Evolutionary conservation across 2,113 vertebrate species (phyloP).

Genomic region (Corythaeola cristata): DNA sequence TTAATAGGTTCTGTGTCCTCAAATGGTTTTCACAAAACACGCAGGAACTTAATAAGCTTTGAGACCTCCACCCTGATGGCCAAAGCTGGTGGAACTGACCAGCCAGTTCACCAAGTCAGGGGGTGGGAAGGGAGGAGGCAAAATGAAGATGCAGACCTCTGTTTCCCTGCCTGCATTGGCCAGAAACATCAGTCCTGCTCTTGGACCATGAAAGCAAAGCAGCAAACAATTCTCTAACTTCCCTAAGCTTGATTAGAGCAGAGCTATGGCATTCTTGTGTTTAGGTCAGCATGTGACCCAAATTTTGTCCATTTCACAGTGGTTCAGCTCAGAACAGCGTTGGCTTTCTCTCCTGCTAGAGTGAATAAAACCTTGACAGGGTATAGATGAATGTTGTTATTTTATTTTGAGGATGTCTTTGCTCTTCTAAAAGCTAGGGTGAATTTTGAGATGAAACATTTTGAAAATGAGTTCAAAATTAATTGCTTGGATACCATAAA

Average conservation of each 20-base stretch:
- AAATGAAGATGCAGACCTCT: not conserved
- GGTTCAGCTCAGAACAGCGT: not conserved
- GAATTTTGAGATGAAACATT: not conserved
- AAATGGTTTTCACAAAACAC: not conserved
- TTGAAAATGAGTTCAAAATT: not conserved
- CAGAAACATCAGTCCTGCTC: not conserved
- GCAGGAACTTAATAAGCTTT: not conserved
- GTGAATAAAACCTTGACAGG: not conserved
- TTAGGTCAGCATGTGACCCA: not conserved
- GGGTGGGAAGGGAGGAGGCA: not conserved
- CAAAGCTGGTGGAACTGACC: not conserved
- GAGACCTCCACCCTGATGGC: not conserved
- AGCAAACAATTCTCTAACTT: rapidly evolving
- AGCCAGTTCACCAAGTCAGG: not conserved
- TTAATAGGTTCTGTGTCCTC: slow-evolving; percentile 9
- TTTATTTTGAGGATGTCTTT: not conserved
- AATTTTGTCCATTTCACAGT: not conserved
- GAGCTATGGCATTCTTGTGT: not conserved
- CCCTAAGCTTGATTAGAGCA: not conserved
- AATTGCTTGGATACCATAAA: not conserved
- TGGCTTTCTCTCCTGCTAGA: not conserved
- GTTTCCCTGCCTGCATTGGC: not conserved
- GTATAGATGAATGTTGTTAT: not conserved
- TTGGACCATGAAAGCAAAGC: rapidly evolving
- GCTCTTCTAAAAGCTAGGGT: not conserved